Evolutionary conservation across 2,797 vertebrate genomes (phyloP).

Genomic region (Buphagus erythrorhynchus): DNA sequence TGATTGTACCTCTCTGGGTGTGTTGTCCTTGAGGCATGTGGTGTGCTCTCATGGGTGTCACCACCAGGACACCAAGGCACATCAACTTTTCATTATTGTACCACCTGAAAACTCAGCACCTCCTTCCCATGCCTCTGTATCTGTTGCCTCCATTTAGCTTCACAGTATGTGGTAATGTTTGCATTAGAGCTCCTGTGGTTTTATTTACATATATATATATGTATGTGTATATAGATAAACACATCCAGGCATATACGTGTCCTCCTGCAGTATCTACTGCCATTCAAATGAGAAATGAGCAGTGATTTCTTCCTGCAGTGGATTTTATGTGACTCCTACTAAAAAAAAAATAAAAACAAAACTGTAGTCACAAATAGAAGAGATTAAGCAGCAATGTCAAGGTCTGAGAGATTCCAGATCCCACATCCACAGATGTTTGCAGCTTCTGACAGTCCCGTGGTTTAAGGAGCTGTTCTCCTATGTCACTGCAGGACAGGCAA

Average conservation of each 20-base stretch:
- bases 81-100: not conserved
- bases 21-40: not conserved
- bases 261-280: not conserved
- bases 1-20: rapidly evolving
- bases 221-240: rapidly evolving
- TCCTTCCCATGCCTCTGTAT: not conserved
- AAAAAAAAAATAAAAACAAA: not conserved
- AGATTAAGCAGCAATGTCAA: not conserved
- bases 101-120: not conserved
- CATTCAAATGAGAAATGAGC: not conserved
- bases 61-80: not conserved
- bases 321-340: not conserved
- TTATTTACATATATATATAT: not conserved
- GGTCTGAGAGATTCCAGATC: slow-evolving; percentile 2
- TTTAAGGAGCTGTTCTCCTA: not conserved
- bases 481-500: not conserved
- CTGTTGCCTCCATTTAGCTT: not conserved
- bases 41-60: not conserved
- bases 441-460: not conserved
- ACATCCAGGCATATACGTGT: rapidly evolving
- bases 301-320: not conserved
- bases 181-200: not conserved
- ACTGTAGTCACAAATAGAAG: not conserved
- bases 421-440: not conserved
- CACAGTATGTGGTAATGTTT: not conserved